Evolutionary conservation across 2,888 invertebrate species (phyloP), one percentile per base, ranked within the genome.

Genomic region (Dinocampus coccinellae): DNA sequence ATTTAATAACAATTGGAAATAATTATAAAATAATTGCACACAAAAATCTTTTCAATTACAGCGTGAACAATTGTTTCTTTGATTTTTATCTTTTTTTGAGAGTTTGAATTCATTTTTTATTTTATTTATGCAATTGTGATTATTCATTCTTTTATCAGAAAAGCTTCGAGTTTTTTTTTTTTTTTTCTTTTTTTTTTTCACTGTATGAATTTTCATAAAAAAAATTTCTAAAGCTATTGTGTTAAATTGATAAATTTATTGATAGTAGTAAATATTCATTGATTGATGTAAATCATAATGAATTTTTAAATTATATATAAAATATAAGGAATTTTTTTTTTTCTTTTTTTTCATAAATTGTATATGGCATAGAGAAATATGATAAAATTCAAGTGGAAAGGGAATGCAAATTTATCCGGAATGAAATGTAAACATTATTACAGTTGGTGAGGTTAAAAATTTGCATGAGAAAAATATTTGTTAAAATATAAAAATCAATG

Each of bases 401-500:
- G n/a, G 7, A 29, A 29, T 29, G 29, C 7, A 29, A 57, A 11
- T 57, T 26, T 26, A 7, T 24, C 10, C 61, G 33, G 11, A 58
- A 47, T 13, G n/a, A 24, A 62, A 34, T 24, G 57, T 47, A 72
- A 74, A 71, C 62, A 67, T 29, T 42, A 53, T 58, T 36, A 52
- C 64, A 62, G 69, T 63, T 60, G 58, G 65, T 73, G 74, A 36
- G 70, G 69, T 73, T 67, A 36, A 33, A 33, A 33, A 33, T 33
- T 33, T 4, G 33, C 33, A n/a, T n/a, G n/a, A n/a, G n/a, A n/a
- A n/a, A n/a, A n/a, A n/a, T n/a, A n/a, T n/a, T n/a, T n/a, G n/a
- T 29, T 29, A 4, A 29, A 4, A 29, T 29, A 29, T 29, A 4
- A 29, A 29, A 29, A 7, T 29, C 29, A 29, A 29, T 29, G 29